These are phyloP conservation scores for Myopa tessellatipennis DNA, from an alignment of 2,888 invertebrate genomes.

Conservation along the genomic window DNA sequence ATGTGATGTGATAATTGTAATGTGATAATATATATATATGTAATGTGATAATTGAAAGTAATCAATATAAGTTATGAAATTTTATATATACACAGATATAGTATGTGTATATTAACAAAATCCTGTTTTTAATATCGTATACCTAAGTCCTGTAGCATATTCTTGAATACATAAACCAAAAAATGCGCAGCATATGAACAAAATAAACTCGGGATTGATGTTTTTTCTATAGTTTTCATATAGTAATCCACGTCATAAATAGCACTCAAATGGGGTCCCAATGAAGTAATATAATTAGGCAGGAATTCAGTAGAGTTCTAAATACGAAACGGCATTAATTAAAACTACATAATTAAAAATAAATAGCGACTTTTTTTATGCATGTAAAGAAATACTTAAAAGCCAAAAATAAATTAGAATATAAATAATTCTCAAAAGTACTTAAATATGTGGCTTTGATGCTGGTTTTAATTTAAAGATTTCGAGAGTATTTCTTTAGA, in stretches of 20 bases:
- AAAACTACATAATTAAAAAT: background rate
- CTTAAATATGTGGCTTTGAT: too few species aligned
- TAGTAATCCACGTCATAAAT: constrained; percentile 39
- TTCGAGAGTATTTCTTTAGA: background rate
- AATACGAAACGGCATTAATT: background rate
- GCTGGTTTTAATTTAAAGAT: too few species aligned
- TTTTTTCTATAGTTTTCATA: background rate
- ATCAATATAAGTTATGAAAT: background rate
- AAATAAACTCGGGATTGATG: constrained; percentile 23
- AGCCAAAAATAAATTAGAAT: too few species aligned
- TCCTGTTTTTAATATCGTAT: background rate
- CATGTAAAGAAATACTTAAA: too few species aligned
- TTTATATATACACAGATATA: constrained; percentile 1
- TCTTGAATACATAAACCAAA: constrained; percentile 38
- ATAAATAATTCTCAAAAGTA: too few species aligned
- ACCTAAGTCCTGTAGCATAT: constrained; percentile 37
- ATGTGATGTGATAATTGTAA: too few species aligned
- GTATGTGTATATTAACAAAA: constrained; percentile 19
- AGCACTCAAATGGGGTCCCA: constrained; percentile 37
- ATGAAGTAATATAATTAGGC: constrained; percentile 25
- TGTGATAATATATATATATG: too few species aligned
- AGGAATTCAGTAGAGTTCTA: constrained; percentile 15
- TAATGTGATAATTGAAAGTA: background rate
- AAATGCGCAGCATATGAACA: constrained; percentile 42
- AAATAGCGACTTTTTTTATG: background rate